Conservation (phyloP, 2,113 vertebrate species). For the Phoenicopterus ruber region DNA sequence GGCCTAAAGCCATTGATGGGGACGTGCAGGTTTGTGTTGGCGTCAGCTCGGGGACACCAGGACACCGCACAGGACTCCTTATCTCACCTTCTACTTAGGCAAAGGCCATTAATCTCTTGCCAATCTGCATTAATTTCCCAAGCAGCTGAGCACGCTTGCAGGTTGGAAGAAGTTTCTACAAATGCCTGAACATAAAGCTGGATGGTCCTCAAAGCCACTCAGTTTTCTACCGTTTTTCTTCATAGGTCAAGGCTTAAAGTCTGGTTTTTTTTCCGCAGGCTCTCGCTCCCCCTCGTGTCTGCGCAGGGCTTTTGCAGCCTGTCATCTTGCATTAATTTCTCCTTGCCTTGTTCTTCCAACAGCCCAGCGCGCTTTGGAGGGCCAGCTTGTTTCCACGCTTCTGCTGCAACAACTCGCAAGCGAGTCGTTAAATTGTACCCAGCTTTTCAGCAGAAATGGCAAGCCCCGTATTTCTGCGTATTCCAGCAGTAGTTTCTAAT, state of each 20-base stretch:
- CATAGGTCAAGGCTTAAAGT: accelerated
- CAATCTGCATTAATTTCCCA: accelerated
- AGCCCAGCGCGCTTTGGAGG: accelerated
- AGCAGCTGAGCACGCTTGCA: neutral
- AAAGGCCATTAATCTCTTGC: neutral
- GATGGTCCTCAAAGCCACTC: neutral
- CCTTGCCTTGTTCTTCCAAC: accelerated
- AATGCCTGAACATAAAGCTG: accelerated
- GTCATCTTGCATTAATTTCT: neutral
- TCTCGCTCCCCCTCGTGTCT: slow-evolving; percentile 45
- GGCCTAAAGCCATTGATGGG: neutral
- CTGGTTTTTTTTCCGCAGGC: neutral
- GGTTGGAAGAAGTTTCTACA: neutral
- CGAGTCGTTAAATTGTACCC: accelerated
- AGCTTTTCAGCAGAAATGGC: neutral
- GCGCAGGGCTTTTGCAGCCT: neutral
- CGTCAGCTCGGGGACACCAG: accelerated
- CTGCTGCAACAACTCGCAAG: neutral
- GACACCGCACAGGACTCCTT: accelerated
- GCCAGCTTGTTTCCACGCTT: accelerated
- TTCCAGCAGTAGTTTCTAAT: accelerated
- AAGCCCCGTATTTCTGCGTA: accelerated
- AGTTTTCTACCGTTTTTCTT: accelerated
- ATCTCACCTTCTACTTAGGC: neutral
- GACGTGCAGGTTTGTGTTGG: too few relatives aligned